phyloP scores from a whole-genome alignment of 2,797 vertebrate species.

The Natrix natrix region DNA sequence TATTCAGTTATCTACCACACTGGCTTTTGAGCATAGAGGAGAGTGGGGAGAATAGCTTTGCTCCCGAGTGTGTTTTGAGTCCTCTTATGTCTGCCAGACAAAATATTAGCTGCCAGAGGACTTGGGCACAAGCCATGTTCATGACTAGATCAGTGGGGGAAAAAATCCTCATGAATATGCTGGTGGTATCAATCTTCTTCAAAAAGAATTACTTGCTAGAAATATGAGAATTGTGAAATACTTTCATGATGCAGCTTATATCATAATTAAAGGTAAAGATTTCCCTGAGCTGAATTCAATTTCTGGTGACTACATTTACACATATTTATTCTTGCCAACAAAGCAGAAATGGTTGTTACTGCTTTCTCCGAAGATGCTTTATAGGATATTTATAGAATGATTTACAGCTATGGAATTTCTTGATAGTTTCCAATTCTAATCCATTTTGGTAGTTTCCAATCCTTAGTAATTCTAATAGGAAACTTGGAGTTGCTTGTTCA shows the following conservation, averaged over 20 bases:
- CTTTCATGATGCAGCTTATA: neutral
- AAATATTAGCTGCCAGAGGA: constrained; percentile 5
- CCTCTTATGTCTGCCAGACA: neutral
- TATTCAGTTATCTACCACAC: neutral
- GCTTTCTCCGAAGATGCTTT: neutral
- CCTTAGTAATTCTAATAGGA: neutral
- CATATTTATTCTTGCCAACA: neutral
- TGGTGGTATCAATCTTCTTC: neutral
- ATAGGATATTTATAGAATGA: neutral
- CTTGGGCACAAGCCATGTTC: neutral
- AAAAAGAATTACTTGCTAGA: neutral
- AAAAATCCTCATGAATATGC: too few species aligned
- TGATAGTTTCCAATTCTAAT: neutral
- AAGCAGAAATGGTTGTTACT: neutral
- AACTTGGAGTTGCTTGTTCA: neutral
- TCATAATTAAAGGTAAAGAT: neutral
- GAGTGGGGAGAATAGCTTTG: neutral
- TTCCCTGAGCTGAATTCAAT: neutral
- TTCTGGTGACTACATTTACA: neutral
- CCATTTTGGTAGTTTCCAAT: neutral
- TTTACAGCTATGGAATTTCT: neutral
- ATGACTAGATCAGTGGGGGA: neutral
- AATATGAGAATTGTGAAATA: neutral
- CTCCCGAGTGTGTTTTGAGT: neutral
- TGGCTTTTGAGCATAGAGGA: neutral